phyloP scores from a whole-genome alignment of 2,888 invertebrate genomes.

The Xestia sexstrigata region DNA sequence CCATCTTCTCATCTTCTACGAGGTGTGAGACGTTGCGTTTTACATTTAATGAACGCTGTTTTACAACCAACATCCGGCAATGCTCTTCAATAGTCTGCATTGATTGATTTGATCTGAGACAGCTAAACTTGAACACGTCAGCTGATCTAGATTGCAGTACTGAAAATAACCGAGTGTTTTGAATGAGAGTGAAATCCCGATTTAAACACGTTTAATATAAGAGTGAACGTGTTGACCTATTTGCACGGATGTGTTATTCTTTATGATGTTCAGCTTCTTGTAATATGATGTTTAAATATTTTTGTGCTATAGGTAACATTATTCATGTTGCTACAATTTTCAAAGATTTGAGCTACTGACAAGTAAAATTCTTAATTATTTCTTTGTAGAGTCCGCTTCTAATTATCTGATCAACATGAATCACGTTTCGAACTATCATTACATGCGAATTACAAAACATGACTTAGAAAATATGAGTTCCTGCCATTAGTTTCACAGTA shows the following conservation, averaged over 20 bases:
- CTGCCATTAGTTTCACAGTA: not conserved
- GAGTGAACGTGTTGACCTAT: conserved; percentile 76
- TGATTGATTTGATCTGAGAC: conserved; percentile 48
- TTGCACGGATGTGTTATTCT: conserved; percentile 49
- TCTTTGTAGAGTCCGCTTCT: not conserved
- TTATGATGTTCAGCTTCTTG: conserved; percentile 35
- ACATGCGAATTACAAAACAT: not conserved
- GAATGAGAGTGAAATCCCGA: conserved; percentile 69
- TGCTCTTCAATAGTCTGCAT: conserved; percentile 12
- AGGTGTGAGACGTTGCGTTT: not conserved
- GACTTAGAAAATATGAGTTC: not conserved
- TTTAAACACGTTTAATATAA: conserved; percentile 71
- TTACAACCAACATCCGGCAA: conserved; percentile 15
- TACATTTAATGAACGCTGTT: not conserved
- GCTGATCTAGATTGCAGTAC: conserved; percentile 61
- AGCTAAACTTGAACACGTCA: conserved; percentile 55
- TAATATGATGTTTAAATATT: conserved; percentile 21
- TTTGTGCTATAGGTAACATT: conserved; percentile 10
- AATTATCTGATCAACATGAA: not conserved
- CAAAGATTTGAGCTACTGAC: not conserved
- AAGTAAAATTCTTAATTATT: not conserved
- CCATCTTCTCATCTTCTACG: not conserved
- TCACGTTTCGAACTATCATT: not conserved
- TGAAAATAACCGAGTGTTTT: conserved; percentile 68
- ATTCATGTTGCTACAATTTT: conserved; percentile 11